Evolutionary conservation across 2,797 vertebrate genomes (phyloP), one percentile per base, ranked within the genome.

Genomic region (Hippoglossus hippoglossus): DNA sequence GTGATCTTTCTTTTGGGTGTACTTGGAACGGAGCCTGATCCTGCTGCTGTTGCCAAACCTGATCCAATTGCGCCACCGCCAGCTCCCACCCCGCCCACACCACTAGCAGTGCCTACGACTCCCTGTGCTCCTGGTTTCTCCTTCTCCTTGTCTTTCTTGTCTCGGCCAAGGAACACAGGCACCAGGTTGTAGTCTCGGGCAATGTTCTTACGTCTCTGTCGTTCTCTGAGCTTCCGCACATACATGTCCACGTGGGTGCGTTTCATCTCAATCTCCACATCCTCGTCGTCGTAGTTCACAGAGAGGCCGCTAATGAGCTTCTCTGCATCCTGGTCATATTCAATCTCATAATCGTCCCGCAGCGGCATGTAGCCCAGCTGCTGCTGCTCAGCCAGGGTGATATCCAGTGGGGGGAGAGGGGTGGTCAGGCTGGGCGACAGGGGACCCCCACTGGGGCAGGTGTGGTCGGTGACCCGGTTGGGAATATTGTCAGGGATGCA

Each of bases 351-450:
- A 92, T 99, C 98, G 0, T 99, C 98, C 0, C 98, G 95, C 0
- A 99, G 95, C 0, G 98, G 98, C 98, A 99, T 99, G 90, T 99
- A 99, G 4, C 98, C 98, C 75, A 99, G 85, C 94, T 99, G 98
- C 92, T 99, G 97, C 93, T 99, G 98, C 81, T 99, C 98, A 0
- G 94, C 94, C 71, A 96, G 95, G 0, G 95, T 96, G 68, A 99
- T 96, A 51, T 99, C 97, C 77, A 99, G 78, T 0, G 97, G 97
- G 0, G 96, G 96, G 18, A 98, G 93, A 0, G 98, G 98, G 0
- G 96, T 97, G 61, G 98, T 99, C 78, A 99, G 89, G 91, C 97
- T 98, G 11, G 98, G 98, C 0, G 97, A 99, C 9, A 99, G 92
- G 0, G 97, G 97, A 0, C 97, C 98, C 0, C 97, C 97, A 0